Base-by-base conservation (phyloP, 2,888 invertebrate genomes). In the Tuta absoluta region DNA sequence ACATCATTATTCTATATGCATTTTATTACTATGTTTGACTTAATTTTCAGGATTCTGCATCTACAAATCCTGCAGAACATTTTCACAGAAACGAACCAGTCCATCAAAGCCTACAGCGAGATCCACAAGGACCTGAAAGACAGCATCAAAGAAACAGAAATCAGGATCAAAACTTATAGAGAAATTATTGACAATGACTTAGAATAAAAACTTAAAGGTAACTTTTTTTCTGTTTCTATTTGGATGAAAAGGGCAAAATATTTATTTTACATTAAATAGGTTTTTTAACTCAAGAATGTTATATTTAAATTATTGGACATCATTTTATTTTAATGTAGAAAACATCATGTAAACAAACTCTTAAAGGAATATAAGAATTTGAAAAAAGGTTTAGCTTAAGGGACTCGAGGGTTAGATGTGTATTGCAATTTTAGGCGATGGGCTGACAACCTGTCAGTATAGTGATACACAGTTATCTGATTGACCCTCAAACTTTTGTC, bases 31-130 rank as follows among this genome's bases (percentile, higher is more conserved):
- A n/a, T 7, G 3, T 24, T 7, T 28, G 4, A n/a, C 3, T 62
- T 65, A 71, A 53, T 63, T 86, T 82, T 41, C 83, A 92, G 92
- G 71, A 92, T 92, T 41, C 77, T 91, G 0, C 87, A 92, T 59
- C 75, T 90, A 1, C 87, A 90, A 75, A 88, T 91, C 11, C 72
- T 89, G 14, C 87, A 87, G 49, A 88, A 85, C 65, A 88, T 91
- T 17, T 92, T 86, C 69, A 87, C 88, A 0, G 91, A 91, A 70
- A 91, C 91, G 0, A 90, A 88, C 68, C 85, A 89, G 66, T 91
- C 91, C 0, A 86, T 91, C 11, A 86, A 82, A 64, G 87, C 92
- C 0, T 92, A 91, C 70, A 79, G 77, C 57, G 90, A 91, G 70
- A 76, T 92, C 28, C 89, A 90, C 66, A 89, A 84, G 64, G 91